Evolutionary conservation across 2,113 vertebrate genomes (phyloP), one percentile per base, ranked within the genome.

Genomic region (Oreotrochilus melanogaster): DNA sequence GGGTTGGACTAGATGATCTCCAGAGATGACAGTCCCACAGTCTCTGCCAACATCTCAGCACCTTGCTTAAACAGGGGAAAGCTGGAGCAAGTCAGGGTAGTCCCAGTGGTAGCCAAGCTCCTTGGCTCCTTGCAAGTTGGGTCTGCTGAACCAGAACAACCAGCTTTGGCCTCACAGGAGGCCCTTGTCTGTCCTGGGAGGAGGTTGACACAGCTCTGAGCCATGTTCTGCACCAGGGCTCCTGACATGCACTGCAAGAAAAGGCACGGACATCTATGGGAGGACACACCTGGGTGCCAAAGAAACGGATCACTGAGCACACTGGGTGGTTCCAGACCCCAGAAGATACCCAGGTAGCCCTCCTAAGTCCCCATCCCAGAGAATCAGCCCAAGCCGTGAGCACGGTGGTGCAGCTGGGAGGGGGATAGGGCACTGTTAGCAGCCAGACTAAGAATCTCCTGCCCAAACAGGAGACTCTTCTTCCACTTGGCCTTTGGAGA

Each of bases 191-290:
- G 35, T 62, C 70, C 66, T 10, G 31, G 37, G 21, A 82, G 33
- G 24, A n/a, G 10, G 1, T 0, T 6, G 7, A 83, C 56, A 39
- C 9, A 0, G 1, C 84, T 74, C 25, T 2, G 1, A 65, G 66
- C 69, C 48, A 14, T 3, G 48, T 30, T 51, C n/a, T 9, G 33
- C 42, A 37, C 16, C 23, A 51, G 27, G 56, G 54, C 65, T 80
- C 47, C 67, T 1, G 14, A 51, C n/a, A 60, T 18, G 23, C 0
- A 1, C 58, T 56, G 23, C 65, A 33, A 56, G 35, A 54, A 45
- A 16, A 42, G 39, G 7, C 31, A 33, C 0, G 0, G 50, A 18
- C 70, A 71, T 18, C 51, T 21, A 37, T 3, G 9, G 4, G 14
- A 14, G 17, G 12, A 69, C n/a, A 22, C 0, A 0, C 33, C 54